These are phyloP conservation scores for Tenualosa thibaudeaui DNA, from an alignment of 2,797 vertebrate genomes.

Conservation along the genomic window DNA sequence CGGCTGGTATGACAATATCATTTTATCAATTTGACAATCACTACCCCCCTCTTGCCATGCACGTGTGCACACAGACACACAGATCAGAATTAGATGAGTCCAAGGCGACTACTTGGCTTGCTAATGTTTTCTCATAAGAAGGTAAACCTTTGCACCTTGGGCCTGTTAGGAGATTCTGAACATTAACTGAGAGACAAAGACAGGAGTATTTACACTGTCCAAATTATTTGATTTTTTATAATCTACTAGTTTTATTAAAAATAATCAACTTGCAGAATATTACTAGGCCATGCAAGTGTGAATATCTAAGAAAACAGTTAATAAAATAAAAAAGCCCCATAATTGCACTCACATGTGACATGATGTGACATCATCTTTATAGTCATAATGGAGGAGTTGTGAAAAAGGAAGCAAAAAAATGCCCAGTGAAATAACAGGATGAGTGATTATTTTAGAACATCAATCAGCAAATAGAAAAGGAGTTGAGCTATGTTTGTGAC, in stretches of 20 bases:
- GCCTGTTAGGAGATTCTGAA: slow-evolving; percentile 24
- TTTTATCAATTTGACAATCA: slow-evolving; percentile 78
- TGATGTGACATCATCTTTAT: neutral
- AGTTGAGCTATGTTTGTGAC: slow-evolving; percentile 29
- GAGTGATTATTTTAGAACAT: slow-evolving; percentile 8
- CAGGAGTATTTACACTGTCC: neutral
- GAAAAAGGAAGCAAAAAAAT: neutral
- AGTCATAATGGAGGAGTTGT: neutral
- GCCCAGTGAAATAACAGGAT: neutral
- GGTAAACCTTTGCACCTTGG: slow-evolving; percentile 41
- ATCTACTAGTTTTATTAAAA: neutral
- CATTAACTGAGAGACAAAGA: slow-evolving; percentile 24
- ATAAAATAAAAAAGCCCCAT: neutral
- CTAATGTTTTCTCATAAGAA: slow-evolving; percentile 35
- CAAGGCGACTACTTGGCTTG: slow-evolving; percentile 37
- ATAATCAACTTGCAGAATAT: neutral
- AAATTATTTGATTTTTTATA: too few relatives aligned
- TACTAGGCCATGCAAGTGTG: neutral
- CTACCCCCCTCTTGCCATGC: slow-evolving; percentile 61
- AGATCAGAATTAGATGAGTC: neutral
- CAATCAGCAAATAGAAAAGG: slow-evolving; percentile 35
- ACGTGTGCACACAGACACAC: slow-evolving; percentile 63
- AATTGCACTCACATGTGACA: neutral
- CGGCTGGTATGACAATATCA: slow-evolving; percentile 85
- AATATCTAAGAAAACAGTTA: neutral